Conservation (phyloP, 2,888 invertebrate species). For the Pegoplata infirma region DNA sequence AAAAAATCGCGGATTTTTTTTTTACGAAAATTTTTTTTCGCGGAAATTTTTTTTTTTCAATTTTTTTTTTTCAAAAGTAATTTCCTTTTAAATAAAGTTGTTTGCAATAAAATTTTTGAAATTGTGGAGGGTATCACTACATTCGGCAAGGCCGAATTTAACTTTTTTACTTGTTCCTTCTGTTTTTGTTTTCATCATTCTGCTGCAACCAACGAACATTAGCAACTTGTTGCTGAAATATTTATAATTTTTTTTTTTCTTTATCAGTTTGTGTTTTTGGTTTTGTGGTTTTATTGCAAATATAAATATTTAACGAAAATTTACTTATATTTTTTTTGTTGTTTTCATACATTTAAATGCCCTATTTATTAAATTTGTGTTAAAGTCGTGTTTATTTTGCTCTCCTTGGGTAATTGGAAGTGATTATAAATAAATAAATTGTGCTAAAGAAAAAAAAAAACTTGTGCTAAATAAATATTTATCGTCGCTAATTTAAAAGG, state of each 20-base stretch:
- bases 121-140: too few relatives aligned
- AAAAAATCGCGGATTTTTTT: too few relatives aligned
- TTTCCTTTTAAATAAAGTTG: too few relatives aligned
- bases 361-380: not conserved
- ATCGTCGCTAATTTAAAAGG: not conserved
- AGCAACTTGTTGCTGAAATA: constrained; percentile 33
- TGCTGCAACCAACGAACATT: too few relatives aligned
- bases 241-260: not conserved
- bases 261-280: too few relatives aligned
- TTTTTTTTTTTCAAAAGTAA: not conserved
- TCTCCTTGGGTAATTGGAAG: not conserved
- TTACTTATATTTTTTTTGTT: too few relatives aligned
- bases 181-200: too few relatives aligned
- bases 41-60: not conserved
- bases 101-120: too few relatives aligned
- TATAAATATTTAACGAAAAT: not conserved
- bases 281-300: not conserved
- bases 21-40: not conserved
- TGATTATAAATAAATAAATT: not conserved
- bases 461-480: not conserved
- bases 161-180: too few relatives aligned
- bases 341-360: not conserved
- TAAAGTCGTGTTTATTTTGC: not conserved
- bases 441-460: not conserved
- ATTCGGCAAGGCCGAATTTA: too few relatives aligned